Conservation (phyloP, 2,113 vertebrate species). For the Anser brachyrhynchus region DNA sequence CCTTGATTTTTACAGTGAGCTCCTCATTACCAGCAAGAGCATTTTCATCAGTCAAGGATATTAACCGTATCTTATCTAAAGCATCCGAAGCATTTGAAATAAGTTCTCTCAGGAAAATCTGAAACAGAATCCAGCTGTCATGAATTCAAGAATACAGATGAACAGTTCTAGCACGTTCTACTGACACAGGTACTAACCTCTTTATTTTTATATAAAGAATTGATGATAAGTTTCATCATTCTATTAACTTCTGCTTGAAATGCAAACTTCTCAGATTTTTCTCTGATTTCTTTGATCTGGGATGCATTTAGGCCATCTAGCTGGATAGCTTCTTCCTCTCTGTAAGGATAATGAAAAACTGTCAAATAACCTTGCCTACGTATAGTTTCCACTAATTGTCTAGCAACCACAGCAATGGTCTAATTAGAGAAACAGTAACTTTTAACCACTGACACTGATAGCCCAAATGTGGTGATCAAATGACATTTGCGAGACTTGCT, state of each 20-base stretch:
- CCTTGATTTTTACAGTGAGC: conserved; percentile 94
- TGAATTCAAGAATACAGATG: not conserved
- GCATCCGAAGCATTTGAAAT: conserved; percentile 96
- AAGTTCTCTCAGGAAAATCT: conserved; percentile 95
- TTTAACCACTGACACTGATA: not conserved
- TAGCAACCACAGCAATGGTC: not conserved
- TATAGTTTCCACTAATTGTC: not conserved
- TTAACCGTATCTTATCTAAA: conserved; percentile 91
- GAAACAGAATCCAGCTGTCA: not conserved
- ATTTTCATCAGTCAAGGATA: conserved; percentile 89
- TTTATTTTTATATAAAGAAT: conserved; percentile 98
- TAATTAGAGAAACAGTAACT: not conserved
- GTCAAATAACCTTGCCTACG: not conserved
- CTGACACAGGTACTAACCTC: conserved; percentile 81
- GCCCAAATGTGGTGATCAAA: not conserved
- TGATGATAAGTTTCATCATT: conserved; percentile 99
- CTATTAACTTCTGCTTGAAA: conserved; percentile 99
- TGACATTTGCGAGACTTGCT: accelerated
- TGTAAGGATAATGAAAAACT: conserved; percentile 46
- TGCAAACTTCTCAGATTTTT: conserved; percentile 95
- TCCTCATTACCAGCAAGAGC: conserved; percentile 89
- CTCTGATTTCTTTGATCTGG: conserved; percentile 95
- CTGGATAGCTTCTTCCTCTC: conserved; percentile 97
- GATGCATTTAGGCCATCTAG: conserved; percentile 95
- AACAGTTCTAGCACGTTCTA: not conserved